A percentile compares a stretch with the other conserved stretches of the same genome.
These are phyloP conservation scores for Rhadinocentrus ornatus DNA, from an alignment of 2,797 vertebrate species.

Conservation along the genomic window DNA sequence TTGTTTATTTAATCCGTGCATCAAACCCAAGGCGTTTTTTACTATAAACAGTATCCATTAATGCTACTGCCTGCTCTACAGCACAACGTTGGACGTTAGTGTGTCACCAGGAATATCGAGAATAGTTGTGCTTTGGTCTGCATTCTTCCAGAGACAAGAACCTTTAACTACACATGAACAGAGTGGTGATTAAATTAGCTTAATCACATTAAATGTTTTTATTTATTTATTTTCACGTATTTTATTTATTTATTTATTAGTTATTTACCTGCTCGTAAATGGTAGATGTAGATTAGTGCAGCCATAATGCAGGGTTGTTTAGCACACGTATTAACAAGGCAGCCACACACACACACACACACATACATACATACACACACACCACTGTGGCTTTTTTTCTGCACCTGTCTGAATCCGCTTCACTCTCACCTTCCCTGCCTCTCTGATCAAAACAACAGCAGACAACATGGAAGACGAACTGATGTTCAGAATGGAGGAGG, in stretches of 20 bases:
- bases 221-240: constrained; percentile 1
- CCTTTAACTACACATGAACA: background rate
- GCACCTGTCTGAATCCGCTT: constrained; percentile 1
- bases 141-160: background rate
- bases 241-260: background rate
- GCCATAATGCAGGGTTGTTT: constrained; percentile 30
- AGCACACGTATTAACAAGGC: background rate
- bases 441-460: constrained; percentile 29
- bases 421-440: background rate
- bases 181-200: background rate
- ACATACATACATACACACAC: background rate
- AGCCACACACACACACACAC: background rate
- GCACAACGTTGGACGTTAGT: background rate
- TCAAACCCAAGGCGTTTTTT: background rate
- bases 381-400: background rate
- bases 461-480: constrained; percentile 93
- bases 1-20: background rate
- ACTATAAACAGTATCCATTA: background rate
- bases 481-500: constrained; percentile 95
- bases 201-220: background rate
- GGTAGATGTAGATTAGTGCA: constrained; percentile 1
- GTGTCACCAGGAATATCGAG: background rate
- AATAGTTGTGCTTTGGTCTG: background rate
- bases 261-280: background rate
- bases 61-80: background rate